Evolutionary conservation across 2,797 vertebrate species (phyloP).

Genomic region (Pampus argenteus): DNA sequence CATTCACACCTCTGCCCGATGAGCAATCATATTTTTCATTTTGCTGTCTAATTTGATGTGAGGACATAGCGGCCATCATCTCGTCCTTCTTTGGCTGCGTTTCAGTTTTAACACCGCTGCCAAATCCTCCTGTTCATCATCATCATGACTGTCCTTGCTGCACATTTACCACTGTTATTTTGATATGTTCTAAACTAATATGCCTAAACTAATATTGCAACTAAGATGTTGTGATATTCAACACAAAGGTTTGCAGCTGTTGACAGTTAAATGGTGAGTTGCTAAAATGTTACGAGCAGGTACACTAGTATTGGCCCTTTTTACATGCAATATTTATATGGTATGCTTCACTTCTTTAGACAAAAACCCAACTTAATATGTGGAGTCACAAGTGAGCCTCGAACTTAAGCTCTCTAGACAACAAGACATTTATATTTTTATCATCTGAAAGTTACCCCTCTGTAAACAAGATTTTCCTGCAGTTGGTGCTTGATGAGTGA

Average conservation of each 20-base stretch:
- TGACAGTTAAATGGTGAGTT: not conserved
- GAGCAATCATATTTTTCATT: slow-evolving; percentile 34
- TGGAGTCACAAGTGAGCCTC: not conserved
- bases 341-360: not conserved
- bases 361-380: not conserved
- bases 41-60: slow-evolving; percentile 14
- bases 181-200: slow-evolving; percentile 1
- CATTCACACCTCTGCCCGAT: slow-evolving; percentile 53
- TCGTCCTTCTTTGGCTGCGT: slow-evolving; percentile 32
- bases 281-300: not conserved
- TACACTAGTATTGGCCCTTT: not conserved
- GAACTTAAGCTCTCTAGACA: not conserved
- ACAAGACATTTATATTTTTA: not conserved
- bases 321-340: not conserved
- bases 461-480: slow-evolving; percentile 5
- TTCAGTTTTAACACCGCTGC: slow-evolving; percentile 8
- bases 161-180: slow-evolving; percentile 22
- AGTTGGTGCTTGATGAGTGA: slow-evolving; percentile 28
- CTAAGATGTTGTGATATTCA: not conserved
- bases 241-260: not conserved
- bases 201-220: too few species aligned
- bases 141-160: not conserved
- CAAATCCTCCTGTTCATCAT: slow-evolving; percentile 30
- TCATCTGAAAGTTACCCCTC: not conserved
- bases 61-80: slow-evolving; percentile 3